Percentiles rank a stretch among this genome's conserved stretches.
These are phyloP conservation scores for Chaetoderma sp. DNA, from an alignment of 2,888 invertebrate species.

Conservation along the genomic window DNA sequence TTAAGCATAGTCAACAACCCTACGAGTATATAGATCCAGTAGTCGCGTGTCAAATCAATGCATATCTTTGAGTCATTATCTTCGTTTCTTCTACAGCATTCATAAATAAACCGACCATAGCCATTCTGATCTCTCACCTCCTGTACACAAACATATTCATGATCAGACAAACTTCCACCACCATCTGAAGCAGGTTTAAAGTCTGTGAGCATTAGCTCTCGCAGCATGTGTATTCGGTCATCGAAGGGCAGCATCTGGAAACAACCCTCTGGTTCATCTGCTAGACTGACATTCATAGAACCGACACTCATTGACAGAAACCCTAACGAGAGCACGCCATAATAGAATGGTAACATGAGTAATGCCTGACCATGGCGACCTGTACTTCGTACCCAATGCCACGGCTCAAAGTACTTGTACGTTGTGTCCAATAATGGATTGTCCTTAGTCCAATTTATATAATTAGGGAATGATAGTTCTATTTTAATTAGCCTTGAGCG, in stretches of 20 bases:
- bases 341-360: slow-evolving; percentile 39
- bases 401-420: too few relatives aligned
- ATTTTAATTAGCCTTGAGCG: too few relatives aligned
- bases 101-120: slow-evolving; percentile 30
- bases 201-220: background rate
- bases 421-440: too few relatives aligned
- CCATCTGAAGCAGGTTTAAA: background rate
- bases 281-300: slow-evolving; percentile 26
- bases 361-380: slow-evolving; percentile 34
- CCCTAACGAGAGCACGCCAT: slow-evolving; percentile 32
- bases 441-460: too few relatives aligned
- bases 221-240: background rate
- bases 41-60: slow-evolving; percentile 11
- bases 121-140: slow-evolving; percentile 21
- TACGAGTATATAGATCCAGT: slow-evolving; percentile 26
- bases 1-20: slow-evolving; percentile 30
- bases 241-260: slow-evolving; percentile 19
- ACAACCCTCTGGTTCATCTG: slow-evolving; percentile 38
- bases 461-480: too few relatives aligned
- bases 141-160: slow-evolving; percentile 43
- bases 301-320: slow-evolving; percentile 40
- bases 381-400: slow-evolving; percentile 35
- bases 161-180: slow-evolving; percentile 14
- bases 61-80: slow-evolving; percentile 23
- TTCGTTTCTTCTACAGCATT: slow-evolving; percentile 23